A percentile compares a stretch with the other conserved stretches of the same genome.
Evolutionary conservation across 2,888 invertebrate genomes (phyloP).

Genomic region (Pyrrhia umbra): DNA sequence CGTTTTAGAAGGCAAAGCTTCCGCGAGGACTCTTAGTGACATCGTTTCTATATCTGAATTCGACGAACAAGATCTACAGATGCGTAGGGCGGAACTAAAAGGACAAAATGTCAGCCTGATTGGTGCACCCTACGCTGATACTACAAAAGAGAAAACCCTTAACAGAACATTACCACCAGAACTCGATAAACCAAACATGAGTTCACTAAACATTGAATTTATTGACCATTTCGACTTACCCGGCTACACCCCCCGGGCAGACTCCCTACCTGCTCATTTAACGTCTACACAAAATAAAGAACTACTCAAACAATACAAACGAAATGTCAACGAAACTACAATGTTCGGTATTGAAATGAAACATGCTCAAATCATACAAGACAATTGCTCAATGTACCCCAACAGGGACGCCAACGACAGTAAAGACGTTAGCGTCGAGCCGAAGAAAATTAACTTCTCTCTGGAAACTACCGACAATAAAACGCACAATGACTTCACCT

Average conservation of each 20-base stretch:
- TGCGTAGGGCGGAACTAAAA: conserved; percentile 86
- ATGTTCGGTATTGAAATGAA: conserved; percentile 80
- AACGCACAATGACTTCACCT: conserved; percentile 83
- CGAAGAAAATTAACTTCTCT: conserved; percentile 87
- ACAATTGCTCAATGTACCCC: conserved; percentile 88
- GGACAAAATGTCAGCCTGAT: conserved; percentile 75
- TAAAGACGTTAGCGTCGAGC: conserved; percentile 82
- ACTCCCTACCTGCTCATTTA: conserved; percentile 82
- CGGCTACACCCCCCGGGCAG: conserved; percentile 78
- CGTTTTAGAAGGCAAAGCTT: conserved; percentile 88
- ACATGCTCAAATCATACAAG: conserved; percentile 79
- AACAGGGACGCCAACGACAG: conserved; percentile 82
- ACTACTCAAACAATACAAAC: conserved; percentile 75
- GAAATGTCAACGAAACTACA: conserved; percentile 86
- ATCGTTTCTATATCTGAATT: conserved; percentile 93
- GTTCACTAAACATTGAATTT: conserved; percentile 80
- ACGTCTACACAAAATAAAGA: conserved; percentile 84
- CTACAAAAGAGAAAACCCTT: conserved; percentile 67
- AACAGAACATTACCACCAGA: conserved; percentile 82
- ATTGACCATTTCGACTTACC: conserved; percentile 77
- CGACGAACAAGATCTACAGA: conserved; percentile 91
- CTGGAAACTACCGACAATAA: conserved; percentile 80
- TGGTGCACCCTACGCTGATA: conserved; percentile 68
- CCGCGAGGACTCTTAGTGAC: conserved; percentile 93
- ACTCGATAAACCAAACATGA: conserved; percentile 77